Conservation (phyloP, 2,113 vertebrate genomes). For the Apodemus speciosus region DNA sequence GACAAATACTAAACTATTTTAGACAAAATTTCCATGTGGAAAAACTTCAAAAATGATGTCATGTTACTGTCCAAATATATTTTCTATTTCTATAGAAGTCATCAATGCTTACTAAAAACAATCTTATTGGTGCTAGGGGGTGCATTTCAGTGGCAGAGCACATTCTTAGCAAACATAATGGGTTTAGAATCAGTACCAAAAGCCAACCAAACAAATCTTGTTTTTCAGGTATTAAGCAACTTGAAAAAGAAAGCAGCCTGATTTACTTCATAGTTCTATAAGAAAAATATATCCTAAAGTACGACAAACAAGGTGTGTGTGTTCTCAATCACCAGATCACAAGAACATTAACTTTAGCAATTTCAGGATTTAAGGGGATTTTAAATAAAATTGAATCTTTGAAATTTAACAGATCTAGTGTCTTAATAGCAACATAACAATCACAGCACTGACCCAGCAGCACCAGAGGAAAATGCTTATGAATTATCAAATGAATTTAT, state of each 20-base stretch:
- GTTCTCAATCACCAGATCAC: not conserved
- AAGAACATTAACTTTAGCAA: not conserved
- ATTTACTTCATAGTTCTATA: slow-evolving; percentile 1
- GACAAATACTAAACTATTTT: slow-evolving; percentile 30
- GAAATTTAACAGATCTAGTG: slow-evolving; percentile 45
- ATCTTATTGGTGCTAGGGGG: not conserved
- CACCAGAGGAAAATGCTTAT: not conserved
- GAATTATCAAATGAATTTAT: slow-evolving; percentile 45
- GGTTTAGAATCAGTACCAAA: not conserved
- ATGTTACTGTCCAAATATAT: slow-evolving; percentile 39
- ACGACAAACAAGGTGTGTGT: not conserved
- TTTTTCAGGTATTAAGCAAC: slow-evolving; percentile 34
- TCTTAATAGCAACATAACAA: slow-evolving; percentile 12
- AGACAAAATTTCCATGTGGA: slow-evolving; percentile 50
- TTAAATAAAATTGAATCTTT: slow-evolving; percentile 24
- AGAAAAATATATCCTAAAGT: not conserved
- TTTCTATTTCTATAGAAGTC: slow-evolving; percentile 30
- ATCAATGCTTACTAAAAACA: slow-evolving; percentile 45
- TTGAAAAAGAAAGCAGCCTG: not conserved
- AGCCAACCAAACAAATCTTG: not conserved
- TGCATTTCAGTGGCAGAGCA: not conserved
- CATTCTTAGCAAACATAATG: not conserved
- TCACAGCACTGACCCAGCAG: not conserved
- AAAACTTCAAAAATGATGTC: slow-evolving; percentile 48
- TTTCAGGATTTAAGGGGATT: slow-evolving; percentile 50